Evolutionary conservation across 1,140 invertebrate genomes (phyloP), one percentile per base, ranked within the genome.

Genomic region (Pseudomyrmex dendroicus): DNA sequence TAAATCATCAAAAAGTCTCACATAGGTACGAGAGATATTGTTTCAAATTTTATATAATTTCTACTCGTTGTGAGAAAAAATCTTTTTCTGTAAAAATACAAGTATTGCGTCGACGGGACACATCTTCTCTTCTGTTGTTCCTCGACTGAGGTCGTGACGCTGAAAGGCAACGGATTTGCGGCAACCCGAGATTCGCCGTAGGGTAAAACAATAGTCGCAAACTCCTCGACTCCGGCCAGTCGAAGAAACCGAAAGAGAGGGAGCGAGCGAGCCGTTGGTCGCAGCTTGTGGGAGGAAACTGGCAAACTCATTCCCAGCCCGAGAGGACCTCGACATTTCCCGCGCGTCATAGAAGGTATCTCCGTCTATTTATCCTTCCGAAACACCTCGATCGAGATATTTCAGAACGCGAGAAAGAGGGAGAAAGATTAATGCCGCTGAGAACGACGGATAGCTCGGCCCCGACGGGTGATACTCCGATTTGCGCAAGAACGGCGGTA

Each of bases 281-380:
- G 48, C 35, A 80, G 72, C 64, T 92, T 94, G 92, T 94, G 93
- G 90, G 93, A 93, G 93, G 92, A 91, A 92, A 91, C 86, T 73
- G 84, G 86, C 87, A 89, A 89, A 89, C 90, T 92, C 90, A 93
- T 94, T 94, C 93, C 92, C 93, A 93, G 91, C 92, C 73, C 86
- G 87, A 64, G 86, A 90, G 89, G 89, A 91, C 89, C 91, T 92
- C 90, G 91, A 91, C 90, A 92, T 92, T 92, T 90, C 89, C 84
- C 89, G 35, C 35, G 35, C 35, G 82, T 84, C 89, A 89, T 89
- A 35, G 85, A 88, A 88, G 89, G 86, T 84, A 84, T 77, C 83
- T 85, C 78, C 83, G 78, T 87, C 87, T 87, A 90, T 90, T 80
- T 80, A 80, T 80, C 85, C 83, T 87, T 89, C 89, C 90, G 87